phyloP scores from a whole-genome alignment of 2,113 vertebrate species.

The Pterocles burchelli region DNA sequence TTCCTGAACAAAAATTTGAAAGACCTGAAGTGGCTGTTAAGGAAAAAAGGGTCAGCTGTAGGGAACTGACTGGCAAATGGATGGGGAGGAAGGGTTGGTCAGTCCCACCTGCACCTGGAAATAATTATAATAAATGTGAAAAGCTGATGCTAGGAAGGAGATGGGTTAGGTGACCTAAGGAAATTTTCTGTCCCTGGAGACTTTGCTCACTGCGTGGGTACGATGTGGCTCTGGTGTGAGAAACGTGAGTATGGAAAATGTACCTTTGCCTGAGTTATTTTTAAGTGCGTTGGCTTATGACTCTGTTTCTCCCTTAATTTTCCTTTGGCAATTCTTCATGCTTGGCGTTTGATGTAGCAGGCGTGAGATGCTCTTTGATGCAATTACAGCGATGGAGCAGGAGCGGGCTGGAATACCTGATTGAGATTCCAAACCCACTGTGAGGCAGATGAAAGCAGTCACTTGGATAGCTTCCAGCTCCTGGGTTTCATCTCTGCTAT shows the following conservation, averaged over 20 bases:
- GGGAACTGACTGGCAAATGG: not conserved
- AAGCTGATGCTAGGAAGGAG: not conserved
- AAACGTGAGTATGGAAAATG: not conserved
- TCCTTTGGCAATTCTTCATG: not conserved
- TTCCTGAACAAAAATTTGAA: not conserved
- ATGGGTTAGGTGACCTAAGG: not conserved
- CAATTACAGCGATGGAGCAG: not conserved
- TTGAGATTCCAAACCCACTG: slow-evolving; percentile 20
- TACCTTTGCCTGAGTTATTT: not conserved
- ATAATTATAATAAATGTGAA: not conserved
- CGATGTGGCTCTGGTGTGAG: accelerated
- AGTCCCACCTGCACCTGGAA: not conserved
- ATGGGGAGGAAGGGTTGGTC: not conserved
- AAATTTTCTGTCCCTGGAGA: accelerated
- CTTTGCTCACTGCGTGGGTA: accelerated
- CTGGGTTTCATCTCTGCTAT: not conserved
- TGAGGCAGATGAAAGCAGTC: slow-evolving; percentile 14
- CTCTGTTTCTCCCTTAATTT: not conserved
- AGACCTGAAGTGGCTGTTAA: not conserved
- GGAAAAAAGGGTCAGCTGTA: not conserved
- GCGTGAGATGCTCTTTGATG: slow-evolving; percentile 35
- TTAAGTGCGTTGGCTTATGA: accelerated
- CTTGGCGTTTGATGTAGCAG: not conserved
- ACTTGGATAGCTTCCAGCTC: not conserved
- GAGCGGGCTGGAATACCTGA: not conserved